Evolutionary conservation across 2,888 invertebrate species (phyloP).

Genomic region (Hypolimnas misippus): DNA sequence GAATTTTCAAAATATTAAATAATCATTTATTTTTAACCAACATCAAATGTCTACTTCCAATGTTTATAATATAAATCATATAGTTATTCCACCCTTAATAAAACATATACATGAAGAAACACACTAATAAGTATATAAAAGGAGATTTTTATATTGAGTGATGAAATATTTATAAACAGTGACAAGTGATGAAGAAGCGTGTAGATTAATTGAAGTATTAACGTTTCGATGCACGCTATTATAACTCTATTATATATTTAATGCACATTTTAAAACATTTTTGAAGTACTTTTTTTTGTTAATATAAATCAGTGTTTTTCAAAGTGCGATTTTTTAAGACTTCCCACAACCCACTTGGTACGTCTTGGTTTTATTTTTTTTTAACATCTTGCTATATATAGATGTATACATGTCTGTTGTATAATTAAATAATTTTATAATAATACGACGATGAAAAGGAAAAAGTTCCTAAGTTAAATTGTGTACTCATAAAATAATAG

Average conservation of each 20-base stretch:
- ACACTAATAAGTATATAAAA: background rate
- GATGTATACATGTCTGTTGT: too few species aligned
- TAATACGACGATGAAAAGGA: too few species aligned
- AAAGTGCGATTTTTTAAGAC: background rate
- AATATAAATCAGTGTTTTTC: constrained; percentile 1
- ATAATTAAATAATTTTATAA: too few species aligned
- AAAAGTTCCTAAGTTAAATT: too few species aligned
- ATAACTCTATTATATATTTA: background rate
- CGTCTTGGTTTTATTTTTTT: too few species aligned
- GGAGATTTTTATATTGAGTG: background rate
- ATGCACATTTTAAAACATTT: background rate
- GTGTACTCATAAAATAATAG: too few species aligned
- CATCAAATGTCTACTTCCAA: too few species aligned
- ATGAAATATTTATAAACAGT: background rate
- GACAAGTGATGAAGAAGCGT: background rate
- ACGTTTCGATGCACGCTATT: background rate
- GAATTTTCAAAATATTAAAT: too few species aligned
- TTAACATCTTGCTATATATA: too few species aligned
- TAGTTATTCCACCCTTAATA: background rate
- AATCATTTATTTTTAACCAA: too few species aligned
- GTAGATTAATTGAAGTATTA: background rate
- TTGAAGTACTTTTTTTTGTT: background rate
- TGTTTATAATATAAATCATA: too few species aligned
- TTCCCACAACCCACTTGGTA: background rate
- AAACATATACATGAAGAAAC: background rate